Evolutionary conservation across 2,888 invertebrate genomes (phyloP).

Genomic region (Pandemis corylana): DNA sequence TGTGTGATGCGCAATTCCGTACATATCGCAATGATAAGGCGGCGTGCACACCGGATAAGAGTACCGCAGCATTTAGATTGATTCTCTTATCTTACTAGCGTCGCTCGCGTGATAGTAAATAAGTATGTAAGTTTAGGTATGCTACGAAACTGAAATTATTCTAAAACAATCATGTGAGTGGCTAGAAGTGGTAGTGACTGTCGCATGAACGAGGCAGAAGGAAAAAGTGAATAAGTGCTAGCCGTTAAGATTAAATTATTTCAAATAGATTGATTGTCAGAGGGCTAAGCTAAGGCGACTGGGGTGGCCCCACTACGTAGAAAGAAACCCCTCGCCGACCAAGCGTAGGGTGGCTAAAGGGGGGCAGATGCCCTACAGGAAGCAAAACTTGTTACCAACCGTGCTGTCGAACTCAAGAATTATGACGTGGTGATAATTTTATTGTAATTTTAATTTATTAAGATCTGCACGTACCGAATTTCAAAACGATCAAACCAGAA

Average conservation of each 20-base stretch:
- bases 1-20: conserved; percentile 44
- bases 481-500: no score
- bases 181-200: no score
- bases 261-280: neutral
- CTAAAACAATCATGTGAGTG: no score
- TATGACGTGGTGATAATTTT: no score
- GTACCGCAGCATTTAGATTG: neutral
- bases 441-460: no score
- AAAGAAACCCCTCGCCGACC: conserved; percentile 14
- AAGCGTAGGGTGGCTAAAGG: neutral
- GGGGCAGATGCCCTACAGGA: neutral
- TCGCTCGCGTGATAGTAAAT: neutral
- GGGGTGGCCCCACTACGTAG: neutral
- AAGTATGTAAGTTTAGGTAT: neutral
- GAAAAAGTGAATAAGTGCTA: no score
- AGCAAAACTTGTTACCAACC: neutral
- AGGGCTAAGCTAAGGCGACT: neutral
- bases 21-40: conserved; percentile 27
- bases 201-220: no score
- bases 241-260: neutral
- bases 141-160: neutral
- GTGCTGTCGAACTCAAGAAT: neutral
- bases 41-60: conserved; percentile 21
- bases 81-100: neutral
- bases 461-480: no score